These are phyloP conservation scores for Microctonus aethiopoides DNA, from an alignment of 2,888 invertebrate genomes.

Conservation along the genomic window DNA sequence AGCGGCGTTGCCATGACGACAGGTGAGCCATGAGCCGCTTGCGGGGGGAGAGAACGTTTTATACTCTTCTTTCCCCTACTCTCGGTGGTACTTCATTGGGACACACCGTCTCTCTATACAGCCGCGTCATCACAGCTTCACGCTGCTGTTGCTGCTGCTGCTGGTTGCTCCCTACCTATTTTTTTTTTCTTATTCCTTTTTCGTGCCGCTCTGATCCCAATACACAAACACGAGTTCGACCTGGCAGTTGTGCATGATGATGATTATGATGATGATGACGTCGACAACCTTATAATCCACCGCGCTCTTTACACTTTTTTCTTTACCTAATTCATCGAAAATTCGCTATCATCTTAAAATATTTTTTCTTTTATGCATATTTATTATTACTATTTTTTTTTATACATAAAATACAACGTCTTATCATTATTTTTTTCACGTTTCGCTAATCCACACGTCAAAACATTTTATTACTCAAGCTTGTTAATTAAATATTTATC, in stretches of 20 bases:
- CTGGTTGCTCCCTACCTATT: not conserved
- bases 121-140: slow-evolving; percentile 13
- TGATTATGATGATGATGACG: slow-evolving; percentile 32
- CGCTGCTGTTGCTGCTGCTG: slow-evolving; percentile 12
- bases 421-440: not conserved
- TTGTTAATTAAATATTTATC: no score
- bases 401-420: no score
- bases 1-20: slow-evolving; percentile 67
- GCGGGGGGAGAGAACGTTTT: slow-evolving; percentile 34
- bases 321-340: slow-evolving; percentile 25
- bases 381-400: slow-evolving; percentile 20
- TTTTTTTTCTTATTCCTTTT: slow-evolving; percentile 21
- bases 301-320: slow-evolving; percentile 1
- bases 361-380: slow-evolving; percentile 23
- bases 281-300: slow-evolving; percentile 36
- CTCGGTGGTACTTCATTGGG: slow-evolving; percentile 13
- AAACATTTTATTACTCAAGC: no score
- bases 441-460: not conserved
- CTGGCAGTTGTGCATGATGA: slow-evolving; percentile 25
- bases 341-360: slow-evolving; percentile 18
- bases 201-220: not conserved
- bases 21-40: slow-evolving; percentile 62
- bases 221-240: slow-evolving; percentile 18
- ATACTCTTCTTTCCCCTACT: slow-evolving; percentile 23
- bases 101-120: slow-evolving; percentile 8